phyloP scores from a whole-genome alignment of 2,113 vertebrate genomes.

The Eulemur macaco region DNA sequence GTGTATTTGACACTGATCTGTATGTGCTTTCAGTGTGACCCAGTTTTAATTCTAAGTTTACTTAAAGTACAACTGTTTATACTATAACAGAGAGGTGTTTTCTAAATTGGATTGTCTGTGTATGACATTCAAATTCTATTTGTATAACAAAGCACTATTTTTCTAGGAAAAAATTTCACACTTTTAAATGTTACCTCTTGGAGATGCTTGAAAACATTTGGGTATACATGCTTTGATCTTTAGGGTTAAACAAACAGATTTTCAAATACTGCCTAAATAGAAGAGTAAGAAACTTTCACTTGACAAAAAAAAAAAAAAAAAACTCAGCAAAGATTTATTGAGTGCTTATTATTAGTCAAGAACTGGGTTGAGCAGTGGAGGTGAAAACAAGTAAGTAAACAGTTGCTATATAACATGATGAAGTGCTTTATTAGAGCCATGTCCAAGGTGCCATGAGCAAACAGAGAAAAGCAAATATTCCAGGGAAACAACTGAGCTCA shows the following conservation, averaged over 20 bases:
- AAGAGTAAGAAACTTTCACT: neutral
- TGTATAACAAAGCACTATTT: neutral
- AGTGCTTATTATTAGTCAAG: neutral
- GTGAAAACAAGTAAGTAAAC: neutral
- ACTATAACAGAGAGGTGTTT: neutral
- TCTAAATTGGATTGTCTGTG: neutral
- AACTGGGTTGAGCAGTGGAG: neutral
- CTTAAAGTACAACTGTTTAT: neutral
- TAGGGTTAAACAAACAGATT: neutral
- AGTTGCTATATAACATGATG: neutral
- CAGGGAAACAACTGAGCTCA: neutral
- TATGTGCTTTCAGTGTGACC: neutral
- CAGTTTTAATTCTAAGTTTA: neutral
- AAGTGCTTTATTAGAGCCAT: neutral
- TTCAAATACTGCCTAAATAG: neutral
- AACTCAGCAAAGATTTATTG: neutral
- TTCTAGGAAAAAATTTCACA: neutral
- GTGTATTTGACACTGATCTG: neutral
- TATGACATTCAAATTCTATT: neutral
- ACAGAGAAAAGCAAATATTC: neutral
- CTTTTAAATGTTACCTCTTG: neutral
- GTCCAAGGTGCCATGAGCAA: neutral
- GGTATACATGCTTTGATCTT: neutral
- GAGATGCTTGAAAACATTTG: neutral
- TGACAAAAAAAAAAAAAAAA: neutral